Base-by-base conservation (phyloP, 92 coral and sea anemone genomes). In the Epizoanthus scotinus region DNA sequence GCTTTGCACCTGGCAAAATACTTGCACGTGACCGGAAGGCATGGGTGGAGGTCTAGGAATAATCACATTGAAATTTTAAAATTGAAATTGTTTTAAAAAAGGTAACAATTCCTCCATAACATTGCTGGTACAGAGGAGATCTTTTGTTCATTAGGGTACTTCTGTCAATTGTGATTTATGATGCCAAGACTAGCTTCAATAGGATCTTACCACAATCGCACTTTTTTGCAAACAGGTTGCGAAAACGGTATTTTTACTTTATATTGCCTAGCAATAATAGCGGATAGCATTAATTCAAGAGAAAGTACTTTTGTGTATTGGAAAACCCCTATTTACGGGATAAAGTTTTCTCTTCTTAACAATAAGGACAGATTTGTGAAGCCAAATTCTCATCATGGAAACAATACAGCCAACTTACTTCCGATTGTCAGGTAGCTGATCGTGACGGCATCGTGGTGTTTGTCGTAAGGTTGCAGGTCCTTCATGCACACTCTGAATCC, bases 401-500 rank as follows among this genome's bases (percentile, higher is more conserved):
- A 28, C 34, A 73, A 17, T 19, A 44, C 61, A 18, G 54, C 8
- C 42, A 0, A 21, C 74, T 25, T 69, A 90, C 94, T 85, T 81
- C 94, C 94, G 65, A 90, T 77, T 3, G 94, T 77, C n/a, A 90
- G 12, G 78, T 84, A 87, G 72, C 49, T 90, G 61, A 90, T 87
- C 21, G 86, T 87, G 3, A 87, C 94, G 26, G 91, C 88, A 65
- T 90, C 94, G 70, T 90, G 94, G 78, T 90, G 88, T 5, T 73
- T 79, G 53, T 87, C 73, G 71, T 67, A 87, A 6, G 91, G 94
- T 67, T 90, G 94, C 8, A 90, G 40, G 49, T 90, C 94, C 61
- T 90, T 90, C 89, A 90, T 84, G 42, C 94, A 90, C 63, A 86
- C 91, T 12, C 77, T 77, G 77, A 90, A 87, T 8, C 94, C 85